These are phyloP conservation scores for Drymonia ruficornis DNA, from an alignment of 2,888 invertebrate genomes.

Conservation along the genomic window DNA sequence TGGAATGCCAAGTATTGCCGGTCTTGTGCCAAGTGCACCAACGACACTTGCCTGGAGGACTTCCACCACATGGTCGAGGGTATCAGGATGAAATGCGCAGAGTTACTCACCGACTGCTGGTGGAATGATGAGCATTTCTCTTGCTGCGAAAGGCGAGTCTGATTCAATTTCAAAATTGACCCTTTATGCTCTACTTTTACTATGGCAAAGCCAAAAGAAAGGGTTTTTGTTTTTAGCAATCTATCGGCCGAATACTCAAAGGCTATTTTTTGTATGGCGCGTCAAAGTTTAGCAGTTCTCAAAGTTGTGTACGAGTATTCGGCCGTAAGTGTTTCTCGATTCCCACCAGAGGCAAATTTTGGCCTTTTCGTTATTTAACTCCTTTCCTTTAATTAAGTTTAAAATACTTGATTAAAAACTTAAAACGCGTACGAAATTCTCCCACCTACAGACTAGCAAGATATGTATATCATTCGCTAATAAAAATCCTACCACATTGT, in stretches of 20 bases:
- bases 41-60: conserved; percentile 56
- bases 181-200: not conserved
- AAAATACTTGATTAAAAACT: no score
- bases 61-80: conserved; percentile 45
- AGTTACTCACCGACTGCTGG: conserved; percentile 66
- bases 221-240: no score
- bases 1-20: conserved; percentile 66
- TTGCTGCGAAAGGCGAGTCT: conserved; percentile 67
- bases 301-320: no score
- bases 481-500: not conserved
- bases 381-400: no score
- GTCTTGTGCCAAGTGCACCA: conserved; percentile 57
- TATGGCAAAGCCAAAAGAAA: no score
- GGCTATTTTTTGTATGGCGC: no score
- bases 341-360: no score
- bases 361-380: no score
- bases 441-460: not conserved
- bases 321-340: no score
- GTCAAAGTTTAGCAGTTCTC: no score
- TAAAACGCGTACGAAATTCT: no score
- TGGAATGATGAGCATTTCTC: conserved; percentile 59
- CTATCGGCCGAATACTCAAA: no score
- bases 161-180: not conserved
- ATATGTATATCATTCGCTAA: not conserved
- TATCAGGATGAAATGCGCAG: conserved; percentile 59